Percentiles rank a stretch among this genome's conserved stretches.
Evolutionary conservation across 2,113 vertebrate genomes (phyloP).

Genomic region (Fregata magnificens): DNA sequence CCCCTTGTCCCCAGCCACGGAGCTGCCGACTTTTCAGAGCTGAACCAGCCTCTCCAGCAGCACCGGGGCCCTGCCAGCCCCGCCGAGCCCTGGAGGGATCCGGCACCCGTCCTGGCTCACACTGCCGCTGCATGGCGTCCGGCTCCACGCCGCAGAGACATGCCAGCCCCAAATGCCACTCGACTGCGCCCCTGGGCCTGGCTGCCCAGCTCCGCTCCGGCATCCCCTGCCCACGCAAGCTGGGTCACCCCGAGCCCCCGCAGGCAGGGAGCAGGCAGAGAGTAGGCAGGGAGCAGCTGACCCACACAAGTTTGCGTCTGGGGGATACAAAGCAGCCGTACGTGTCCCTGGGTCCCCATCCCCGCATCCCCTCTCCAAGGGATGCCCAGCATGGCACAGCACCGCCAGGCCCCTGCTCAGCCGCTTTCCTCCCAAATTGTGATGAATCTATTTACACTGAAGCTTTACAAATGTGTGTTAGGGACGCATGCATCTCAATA

Average conservation of each 20-base stretch:
- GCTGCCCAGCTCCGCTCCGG: not conserved
- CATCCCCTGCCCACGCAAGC: accelerated
- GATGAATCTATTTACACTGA: not conserved
- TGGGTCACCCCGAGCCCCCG: accelerated
- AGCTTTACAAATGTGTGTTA: not conserved
- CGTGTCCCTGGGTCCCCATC: not conserved
- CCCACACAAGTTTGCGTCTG: accelerated
- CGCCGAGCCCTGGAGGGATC: not conserved
- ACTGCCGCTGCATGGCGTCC: accelerated
- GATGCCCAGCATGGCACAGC: not conserved
- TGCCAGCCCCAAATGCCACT: not conserved
- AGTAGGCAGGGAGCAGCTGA: not conserved
- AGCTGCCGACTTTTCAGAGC: not conserved
- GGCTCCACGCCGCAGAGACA: not conserved
- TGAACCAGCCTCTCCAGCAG: not conserved
- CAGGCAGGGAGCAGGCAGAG: not conserved
- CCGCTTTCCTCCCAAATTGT: not conserved
- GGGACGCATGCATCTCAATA: not conserved
- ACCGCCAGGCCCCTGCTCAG: not conserved
- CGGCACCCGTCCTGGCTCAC: not conserved
- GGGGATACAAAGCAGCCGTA: accelerated
- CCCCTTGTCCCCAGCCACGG: not conserved
- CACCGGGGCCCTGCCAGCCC: not conserved
- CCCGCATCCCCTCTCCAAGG: not conserved
- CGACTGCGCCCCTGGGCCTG: not conserved